These are phyloP conservation scores for Heliconius aoede DNA, from an alignment of 2,888 invertebrate species.

Conservation along the genomic window DNA sequence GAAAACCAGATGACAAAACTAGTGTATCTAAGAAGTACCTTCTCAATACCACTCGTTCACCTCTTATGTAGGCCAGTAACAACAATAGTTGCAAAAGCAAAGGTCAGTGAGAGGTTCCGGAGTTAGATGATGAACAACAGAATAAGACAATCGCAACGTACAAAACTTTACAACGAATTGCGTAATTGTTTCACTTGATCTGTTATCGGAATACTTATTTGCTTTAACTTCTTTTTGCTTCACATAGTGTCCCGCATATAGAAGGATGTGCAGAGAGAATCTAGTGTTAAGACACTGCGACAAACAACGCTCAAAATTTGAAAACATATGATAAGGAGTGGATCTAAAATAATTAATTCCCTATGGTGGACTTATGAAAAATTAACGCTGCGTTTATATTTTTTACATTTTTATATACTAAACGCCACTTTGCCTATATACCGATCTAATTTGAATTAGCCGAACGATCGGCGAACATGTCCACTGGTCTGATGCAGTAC, in stretches of 20 bases:
- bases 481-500: constrained; percentile 5
- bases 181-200: background rate
- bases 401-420: background rate
- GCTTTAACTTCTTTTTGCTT: background rate
- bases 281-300: too few relatives aligned
- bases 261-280: too few relatives aligned
- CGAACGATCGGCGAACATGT: constrained; percentile 1
- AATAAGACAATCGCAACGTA: constrained; percentile 3
- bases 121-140: constrained; percentile 15
- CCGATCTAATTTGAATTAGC: background rate
- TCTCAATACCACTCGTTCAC: background rate
- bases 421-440: background rate
- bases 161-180: constrained; percentile 8
- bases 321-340: too few relatives aligned
- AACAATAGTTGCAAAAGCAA: constrained; percentile 28
- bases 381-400: background rate
- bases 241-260: too few relatives aligned
- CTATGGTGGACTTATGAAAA: too few relatives aligned
- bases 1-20: background rate
- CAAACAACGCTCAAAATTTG: background rate
- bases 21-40: background rate
- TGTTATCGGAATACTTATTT: background rate
- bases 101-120: constrained; percentile 28
- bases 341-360: too few relatives aligned
- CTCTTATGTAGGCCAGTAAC: constrained; percentile 12